A percentile compares a stretch with the other conserved stretches of the same genome.
These are phyloP conservation scores for Coilia nasus DNA, from an alignment of 2,797 vertebrate species.

Conservation along the genomic window DNA sequence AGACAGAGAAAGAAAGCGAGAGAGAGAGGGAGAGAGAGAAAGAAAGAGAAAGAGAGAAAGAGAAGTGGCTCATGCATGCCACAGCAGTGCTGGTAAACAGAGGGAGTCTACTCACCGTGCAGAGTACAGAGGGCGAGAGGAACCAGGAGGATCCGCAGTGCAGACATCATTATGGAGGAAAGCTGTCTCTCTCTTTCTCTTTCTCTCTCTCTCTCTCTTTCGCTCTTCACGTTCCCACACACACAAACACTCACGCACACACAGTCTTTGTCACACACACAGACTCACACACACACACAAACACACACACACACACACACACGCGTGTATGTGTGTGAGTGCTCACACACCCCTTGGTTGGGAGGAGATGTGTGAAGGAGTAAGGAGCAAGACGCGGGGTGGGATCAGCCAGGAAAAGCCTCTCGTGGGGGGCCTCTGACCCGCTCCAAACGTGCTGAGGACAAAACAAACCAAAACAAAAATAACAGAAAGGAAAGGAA, in stretches of 20 bases:
- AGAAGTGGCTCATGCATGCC: conserved; percentile 39
- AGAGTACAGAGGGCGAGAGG: conserved; percentile 61
- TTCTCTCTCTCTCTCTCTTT: conserved; percentile 42
- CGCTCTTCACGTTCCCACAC: conserved; percentile 37
- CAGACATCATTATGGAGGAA: conserved; percentile 65
- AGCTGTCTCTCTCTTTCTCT: conserved; percentile 38
- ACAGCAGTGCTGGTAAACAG: conserved; percentile 35
- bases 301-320: conserved; percentile 29
- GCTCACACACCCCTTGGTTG: not conserved
- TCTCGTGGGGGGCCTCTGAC: not conserved
- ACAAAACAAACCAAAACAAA: not conserved
- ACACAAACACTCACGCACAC: conserved; percentile 31
- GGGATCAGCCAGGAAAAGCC: not conserved
- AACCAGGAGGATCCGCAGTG: conserved; percentile 53
- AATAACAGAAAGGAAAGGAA: not conserved
- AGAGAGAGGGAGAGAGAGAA: conserved; percentile 30
- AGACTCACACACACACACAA: conserved; percentile 7
- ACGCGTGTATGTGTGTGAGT: not conserved
- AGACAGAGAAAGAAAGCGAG: not conserved
- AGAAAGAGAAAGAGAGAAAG: conserved; percentile 12
- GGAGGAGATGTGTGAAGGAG: not conserved
- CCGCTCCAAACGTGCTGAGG: not conserved
- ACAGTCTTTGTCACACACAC: conserved; percentile 25
- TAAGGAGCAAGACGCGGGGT: not conserved
- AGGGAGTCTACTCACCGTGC: conserved; percentile 69